Conservation (phyloP, 2,113 vertebrate genomes). For the Ornithorhynchus anatinus region DNA sequence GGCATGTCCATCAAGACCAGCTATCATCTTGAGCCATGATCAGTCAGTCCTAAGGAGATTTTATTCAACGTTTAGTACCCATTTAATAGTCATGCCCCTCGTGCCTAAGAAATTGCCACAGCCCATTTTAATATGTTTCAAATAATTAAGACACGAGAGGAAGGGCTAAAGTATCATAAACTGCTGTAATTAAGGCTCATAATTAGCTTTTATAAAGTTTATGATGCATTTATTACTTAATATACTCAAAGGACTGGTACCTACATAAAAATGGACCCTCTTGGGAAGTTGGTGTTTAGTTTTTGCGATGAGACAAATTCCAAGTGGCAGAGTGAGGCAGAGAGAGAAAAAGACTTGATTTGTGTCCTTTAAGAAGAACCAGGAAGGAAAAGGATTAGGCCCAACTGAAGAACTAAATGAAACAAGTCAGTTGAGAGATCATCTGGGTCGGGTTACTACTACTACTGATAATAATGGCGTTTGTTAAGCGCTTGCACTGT, state of each 20-base stretch:
- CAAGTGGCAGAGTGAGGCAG: too few relatives aligned
- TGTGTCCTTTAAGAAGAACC: too few relatives aligned
- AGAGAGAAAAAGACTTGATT: too few relatives aligned
- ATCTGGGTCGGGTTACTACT: too few relatives aligned
- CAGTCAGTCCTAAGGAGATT: not conserved
- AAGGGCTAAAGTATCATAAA: not conserved
- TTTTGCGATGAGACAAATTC: too few relatives aligned
- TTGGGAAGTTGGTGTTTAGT: too few relatives aligned
- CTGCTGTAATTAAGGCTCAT: not conserved
- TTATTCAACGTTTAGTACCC: not conserved
- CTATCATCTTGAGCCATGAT: not conserved
- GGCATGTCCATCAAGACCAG: not conserved
- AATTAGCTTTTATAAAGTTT: slow-evolving; percentile 6
- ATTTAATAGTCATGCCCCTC: not conserved
- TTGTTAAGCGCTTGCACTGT: too few relatives aligned
- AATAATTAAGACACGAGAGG: slow-evolving; percentile 7
- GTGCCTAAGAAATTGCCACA: not conserved
- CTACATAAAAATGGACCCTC: not conserved
- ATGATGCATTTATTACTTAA: not conserved
- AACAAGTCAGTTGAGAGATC: too few relatives aligned
- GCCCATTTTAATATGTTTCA: not conserved
- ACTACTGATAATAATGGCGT: too few relatives aligned
- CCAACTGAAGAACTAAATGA: too few relatives aligned
- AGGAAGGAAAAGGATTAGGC: too few relatives aligned
- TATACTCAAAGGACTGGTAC: not conserved